phyloP scores from a whole-genome alignment of 1,140 invertebrate genomes.

The Drosophila equinoxialis region DNA sequence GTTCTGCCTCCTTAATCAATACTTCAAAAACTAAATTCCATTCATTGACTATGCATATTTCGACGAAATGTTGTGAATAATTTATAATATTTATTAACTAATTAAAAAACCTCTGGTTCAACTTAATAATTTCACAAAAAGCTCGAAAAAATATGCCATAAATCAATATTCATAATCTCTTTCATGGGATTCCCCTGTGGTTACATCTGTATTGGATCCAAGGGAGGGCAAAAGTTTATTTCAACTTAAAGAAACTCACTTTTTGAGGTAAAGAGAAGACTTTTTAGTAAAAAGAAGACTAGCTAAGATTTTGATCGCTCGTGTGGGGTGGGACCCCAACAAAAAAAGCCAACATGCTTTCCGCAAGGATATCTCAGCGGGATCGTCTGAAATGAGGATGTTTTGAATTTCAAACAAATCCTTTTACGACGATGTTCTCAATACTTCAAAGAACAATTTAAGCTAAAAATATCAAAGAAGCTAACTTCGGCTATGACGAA shows the following conservation, averaged over 20 bases:
- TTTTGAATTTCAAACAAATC: no score
- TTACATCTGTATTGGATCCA: neutral
- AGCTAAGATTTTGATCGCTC: no score
- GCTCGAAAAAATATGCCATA: neutral
- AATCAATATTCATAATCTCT: constrained; percentile 1
- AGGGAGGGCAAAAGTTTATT: no score
- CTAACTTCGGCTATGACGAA: no score
- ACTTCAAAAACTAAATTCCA: neutral
- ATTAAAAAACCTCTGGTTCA: neutral
- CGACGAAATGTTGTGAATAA: neutral
- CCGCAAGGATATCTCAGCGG: no score
- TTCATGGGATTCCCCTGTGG: neutral
- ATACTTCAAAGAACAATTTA: no score
- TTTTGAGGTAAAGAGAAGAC: neutral
- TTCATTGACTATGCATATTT: neutral
- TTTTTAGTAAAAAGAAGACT: neutral
- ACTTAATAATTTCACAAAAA: neutral
- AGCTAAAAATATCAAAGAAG: no score
- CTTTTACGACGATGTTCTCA: no score
- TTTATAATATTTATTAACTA: constrained; percentile 1
- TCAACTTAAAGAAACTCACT: no score
- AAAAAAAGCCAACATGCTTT: no score
- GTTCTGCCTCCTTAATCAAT: neutral
- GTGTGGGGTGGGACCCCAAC: no score
- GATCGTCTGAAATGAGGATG: no score